Conservation (phyloP, 2,888 invertebrate genomes). For the Tetranychus truncatus region DNA sequence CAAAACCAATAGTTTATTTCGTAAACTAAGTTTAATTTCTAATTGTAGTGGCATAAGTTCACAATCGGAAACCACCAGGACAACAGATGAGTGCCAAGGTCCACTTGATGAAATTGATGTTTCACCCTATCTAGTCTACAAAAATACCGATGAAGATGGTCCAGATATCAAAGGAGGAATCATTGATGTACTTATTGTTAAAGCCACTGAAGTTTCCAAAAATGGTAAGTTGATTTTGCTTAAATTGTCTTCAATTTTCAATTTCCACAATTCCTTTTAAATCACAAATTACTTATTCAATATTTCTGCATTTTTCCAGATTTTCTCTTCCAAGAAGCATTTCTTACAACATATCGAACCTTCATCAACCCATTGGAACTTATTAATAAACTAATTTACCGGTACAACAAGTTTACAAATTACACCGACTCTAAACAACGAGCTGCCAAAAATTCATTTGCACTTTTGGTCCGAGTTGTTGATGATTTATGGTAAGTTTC, state of each 20-base stretch:
- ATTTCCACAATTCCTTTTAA: not conserved
- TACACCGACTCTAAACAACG: constrained; percentile 33
- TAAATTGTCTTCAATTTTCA: no score
- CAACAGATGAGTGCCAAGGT: constrained; percentile 13
- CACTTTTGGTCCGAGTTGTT: constrained; percentile 77
- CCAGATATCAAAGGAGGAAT: constrained; percentile 81
- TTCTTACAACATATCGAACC: constrained; percentile 89
- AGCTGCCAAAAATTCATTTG: constrained; percentile 61
- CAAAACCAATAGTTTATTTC: constrained; percentile 1
- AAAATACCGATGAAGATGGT: constrained; percentile 56
- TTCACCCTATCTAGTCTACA: constrained; percentile 54
- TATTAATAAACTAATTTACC: constrained; percentile 62
- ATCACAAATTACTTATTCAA: not conserved
- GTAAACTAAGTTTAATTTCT: constrained; percentile 3
- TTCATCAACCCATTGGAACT: constrained; percentile 73
- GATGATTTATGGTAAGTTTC: constrained; percentile 77
- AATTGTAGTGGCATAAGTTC: constrained; percentile 16
- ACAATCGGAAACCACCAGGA: constrained; percentile 10
- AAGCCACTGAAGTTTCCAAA: constrained; percentile 85
- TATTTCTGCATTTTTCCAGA: constrained; percentile 39
- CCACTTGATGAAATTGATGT: constrained; percentile 60
- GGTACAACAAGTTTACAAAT: constrained; percentile 54
- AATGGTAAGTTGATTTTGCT: constrained; percentile 35
- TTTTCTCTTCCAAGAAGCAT: constrained; percentile 89
- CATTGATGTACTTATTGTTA: constrained; percentile 79